These are phyloP conservation scores for Epizoanthus stellaris DNA, from an alignment of 92 coral and sea anemone genomes.

Conservation along the genomic window DNA sequence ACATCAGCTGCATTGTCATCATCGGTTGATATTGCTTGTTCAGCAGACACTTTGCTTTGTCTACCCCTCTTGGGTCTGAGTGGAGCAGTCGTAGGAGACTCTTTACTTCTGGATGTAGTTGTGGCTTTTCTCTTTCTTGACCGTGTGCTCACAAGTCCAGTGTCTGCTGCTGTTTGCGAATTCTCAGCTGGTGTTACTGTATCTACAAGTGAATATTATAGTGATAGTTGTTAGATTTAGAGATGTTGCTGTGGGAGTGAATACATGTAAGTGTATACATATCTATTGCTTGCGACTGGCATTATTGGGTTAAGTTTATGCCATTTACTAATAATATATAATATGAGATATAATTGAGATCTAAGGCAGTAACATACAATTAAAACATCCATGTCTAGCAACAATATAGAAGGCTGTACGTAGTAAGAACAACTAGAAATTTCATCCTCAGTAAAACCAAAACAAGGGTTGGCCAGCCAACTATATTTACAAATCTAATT, in stretches of 20 bases:
- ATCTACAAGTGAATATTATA: neutral
- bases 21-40: neutral
- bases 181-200: slow-evolving; percentile 16
- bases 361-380: too few relatives aligned
- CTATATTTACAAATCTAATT: too few relatives aligned
- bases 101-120: neutral
- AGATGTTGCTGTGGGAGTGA: too few relatives aligned
- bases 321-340: too few relatives aligned
- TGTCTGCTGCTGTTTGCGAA: neutral
- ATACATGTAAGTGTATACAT: neutral
- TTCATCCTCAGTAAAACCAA: too few relatives aligned
- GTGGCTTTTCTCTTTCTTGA: slow-evolving; percentile 8
- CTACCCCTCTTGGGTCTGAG: slow-evolving; percentile 6
- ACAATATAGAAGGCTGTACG: too few relatives aligned
- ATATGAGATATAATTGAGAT: too few relatives aligned
- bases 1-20: neutral
- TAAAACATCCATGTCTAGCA: too few relatives aligned
- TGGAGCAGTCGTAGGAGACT: neutral
- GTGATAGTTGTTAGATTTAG: neutral
- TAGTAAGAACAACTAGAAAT: too few relatives aligned
- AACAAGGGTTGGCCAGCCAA: too few relatives aligned
- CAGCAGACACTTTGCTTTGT: neutral
- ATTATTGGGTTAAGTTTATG: too few relatives aligned
- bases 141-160: slow-evolving; percentile 1
- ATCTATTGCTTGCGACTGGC: too few relatives aligned